phyloP scores from a whole-genome alignment of 2,113 vertebrate genomes.

The Clarias macrocephalus region DNA sequence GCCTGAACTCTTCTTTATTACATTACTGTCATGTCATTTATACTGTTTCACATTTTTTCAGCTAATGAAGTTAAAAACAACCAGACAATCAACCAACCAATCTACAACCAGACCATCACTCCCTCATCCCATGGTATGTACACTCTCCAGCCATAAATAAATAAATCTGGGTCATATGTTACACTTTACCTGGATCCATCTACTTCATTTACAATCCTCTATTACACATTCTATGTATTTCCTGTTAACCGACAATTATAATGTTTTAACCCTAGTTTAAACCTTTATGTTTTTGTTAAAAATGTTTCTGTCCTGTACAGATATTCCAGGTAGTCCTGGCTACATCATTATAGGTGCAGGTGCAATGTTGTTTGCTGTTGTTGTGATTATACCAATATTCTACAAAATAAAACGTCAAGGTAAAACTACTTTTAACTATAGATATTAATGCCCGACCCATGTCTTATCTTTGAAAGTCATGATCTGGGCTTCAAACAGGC shows the following conservation, averaged over 20 bases:
- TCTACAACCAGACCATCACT: not conserved
- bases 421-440: not conserved
- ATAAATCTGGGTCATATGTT: no score
- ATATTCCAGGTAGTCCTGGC: not conserved
- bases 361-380: conserved; percentile 21
- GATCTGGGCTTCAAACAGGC: no score
- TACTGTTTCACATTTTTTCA: no score
- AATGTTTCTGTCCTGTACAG: not conserved
- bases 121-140: not conserved
- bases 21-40: no score
- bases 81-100: no score
- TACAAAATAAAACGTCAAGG: not conserved
- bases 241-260: no score
- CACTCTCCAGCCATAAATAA: not conserved
- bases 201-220: no score
- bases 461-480: no score
- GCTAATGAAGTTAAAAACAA: no score
- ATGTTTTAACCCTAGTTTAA: not conserved
- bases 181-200: no score
- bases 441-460: not conserved
- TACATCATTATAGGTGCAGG: not conserved
- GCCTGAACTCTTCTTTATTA: no score
- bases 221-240: no score
- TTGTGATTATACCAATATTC: not conserved
- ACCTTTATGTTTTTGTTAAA: not conserved